Conservation (phyloP, 2,113 vertebrate species). For the Tor tambroides region DNA sequence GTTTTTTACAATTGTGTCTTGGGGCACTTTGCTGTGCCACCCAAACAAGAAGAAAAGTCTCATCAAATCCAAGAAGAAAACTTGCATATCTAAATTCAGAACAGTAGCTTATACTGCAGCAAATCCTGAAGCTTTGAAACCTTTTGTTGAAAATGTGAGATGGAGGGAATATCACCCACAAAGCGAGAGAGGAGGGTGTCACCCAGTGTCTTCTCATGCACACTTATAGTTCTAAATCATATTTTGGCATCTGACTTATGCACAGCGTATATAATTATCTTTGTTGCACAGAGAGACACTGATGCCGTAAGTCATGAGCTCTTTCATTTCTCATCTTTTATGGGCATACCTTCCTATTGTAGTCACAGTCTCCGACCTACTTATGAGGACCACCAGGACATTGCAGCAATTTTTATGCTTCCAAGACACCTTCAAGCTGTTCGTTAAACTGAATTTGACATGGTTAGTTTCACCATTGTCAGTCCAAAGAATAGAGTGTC, state of each 20-base stretch:
- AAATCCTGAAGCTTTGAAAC: neutral
- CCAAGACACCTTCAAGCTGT: slow-evolving; percentile 2
- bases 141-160: neutral
- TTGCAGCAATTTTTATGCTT: neutral
- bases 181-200: neutral
- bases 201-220: neutral
- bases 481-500: neutral
- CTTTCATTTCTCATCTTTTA: slow-evolving; percentile 27
- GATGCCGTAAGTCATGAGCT: neutral
- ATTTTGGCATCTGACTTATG: neutral
- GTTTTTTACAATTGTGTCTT: neutral
- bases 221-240: neutral
- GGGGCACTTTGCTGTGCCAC: neutral
- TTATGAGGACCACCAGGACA: neutral
- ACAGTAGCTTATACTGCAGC: neutral
- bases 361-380: neutral
- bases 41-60: neutral
- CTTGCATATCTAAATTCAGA: neutral
- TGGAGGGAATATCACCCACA: neutral
- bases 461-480: neutral
- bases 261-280: neutral
- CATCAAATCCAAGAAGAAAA: neutral
- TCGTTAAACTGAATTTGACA: slow-evolving; percentile 2
- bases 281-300: neutral
- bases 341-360: neutral